Percentiles rank a stretch among this genome's conserved stretches.
These are phyloP conservation scores for Lagodon rhomboides DNA, from an alignment of 2,797 vertebrate genomes.

Conservation along the genomic window DNA sequence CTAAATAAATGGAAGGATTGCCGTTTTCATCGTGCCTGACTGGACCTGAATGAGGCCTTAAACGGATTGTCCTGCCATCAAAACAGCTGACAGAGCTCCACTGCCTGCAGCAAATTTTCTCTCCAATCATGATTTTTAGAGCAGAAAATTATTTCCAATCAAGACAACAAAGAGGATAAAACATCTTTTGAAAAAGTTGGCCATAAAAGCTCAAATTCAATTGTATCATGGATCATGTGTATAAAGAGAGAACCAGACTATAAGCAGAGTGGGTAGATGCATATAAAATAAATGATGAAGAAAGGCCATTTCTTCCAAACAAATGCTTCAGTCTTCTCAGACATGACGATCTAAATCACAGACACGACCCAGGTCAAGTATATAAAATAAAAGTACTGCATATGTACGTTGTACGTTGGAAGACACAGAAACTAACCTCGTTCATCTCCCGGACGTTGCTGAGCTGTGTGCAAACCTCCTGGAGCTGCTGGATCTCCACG, in stretches of 20 bases:
- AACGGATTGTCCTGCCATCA: neutral
- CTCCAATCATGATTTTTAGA: neutral
- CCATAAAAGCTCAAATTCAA: neutral
- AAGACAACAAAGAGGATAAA: neutral
- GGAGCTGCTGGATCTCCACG: conserved; percentile 79
- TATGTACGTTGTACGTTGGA: neutral
- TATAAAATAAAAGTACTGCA: neutral
- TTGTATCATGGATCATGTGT: neutral
- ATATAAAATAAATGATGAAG: too few relatives aligned
- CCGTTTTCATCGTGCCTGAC: too few relatives aligned
- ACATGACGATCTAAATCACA: neutral
- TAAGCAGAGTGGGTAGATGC: neutral
- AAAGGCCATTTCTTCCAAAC: neutral
- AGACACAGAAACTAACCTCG: conserved; percentile 71
- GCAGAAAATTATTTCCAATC: too few relatives aligned
- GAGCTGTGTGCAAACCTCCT: conserved; percentile 79
- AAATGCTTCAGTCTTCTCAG: neutral
- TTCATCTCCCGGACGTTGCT: conserved; percentile 77
- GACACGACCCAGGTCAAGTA: neutral
- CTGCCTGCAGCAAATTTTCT: neutral
- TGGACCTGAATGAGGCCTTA: too few relatives aligned
- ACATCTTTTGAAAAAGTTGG: neutral
- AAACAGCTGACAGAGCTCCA: neutral
- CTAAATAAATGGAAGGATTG: too few relatives aligned
- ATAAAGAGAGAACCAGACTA: neutral